Evolutionary conservation across 1,140 invertebrate species (phyloP).

Genomic region (Lasioglossum baleicum): DNA sequence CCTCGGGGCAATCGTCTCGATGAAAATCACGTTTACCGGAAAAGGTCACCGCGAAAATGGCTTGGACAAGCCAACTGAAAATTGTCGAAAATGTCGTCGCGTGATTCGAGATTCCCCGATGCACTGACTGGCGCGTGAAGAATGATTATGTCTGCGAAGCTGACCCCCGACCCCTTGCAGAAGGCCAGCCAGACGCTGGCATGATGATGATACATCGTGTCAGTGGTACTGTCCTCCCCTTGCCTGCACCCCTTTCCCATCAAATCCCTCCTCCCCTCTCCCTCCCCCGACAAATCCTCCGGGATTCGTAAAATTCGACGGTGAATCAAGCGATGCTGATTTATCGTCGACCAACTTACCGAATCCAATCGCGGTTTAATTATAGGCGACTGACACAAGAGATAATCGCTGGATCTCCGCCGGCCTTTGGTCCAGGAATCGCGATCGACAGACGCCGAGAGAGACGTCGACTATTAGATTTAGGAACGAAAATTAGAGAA

Average conservation of each 20-base stretch:
- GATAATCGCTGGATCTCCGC: constrained; percentile 17
- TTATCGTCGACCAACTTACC: not conserved
- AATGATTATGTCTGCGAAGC: constrained; percentile 26
- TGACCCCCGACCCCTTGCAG: constrained; percentile 47
- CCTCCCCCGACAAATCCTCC: not conserved
- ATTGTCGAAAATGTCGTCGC: constrained; percentile 29
- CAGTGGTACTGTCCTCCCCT: constrained; percentile 23
- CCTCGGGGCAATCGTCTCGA: not conserved
- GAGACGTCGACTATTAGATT: too few species aligned
- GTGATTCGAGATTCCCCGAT: constrained; percentile 18
- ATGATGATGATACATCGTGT: constrained; percentile 16
- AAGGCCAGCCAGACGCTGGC: constrained; percentile 32
- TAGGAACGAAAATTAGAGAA: too few species aligned
- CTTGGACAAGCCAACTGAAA: not conserved
- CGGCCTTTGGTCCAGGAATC: constrained; percentile 24
- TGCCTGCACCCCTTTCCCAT: not conserved
- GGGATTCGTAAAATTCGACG: not conserved
- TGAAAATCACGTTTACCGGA: not conserved
- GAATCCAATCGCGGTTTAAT: constrained; percentile 27
- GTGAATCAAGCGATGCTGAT: not conserved
- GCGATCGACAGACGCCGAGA: too few species aligned
- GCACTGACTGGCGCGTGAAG: constrained; percentile 9
- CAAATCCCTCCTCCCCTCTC: not conserved
- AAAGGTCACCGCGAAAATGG: not conserved
- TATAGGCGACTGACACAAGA: constrained; percentile 8